A percentile compares a stretch with the other conserved stretches of the same genome.
phyloP scores from a whole-genome alignment of 2,113 vertebrate genomes.

The Macrotis lagotis region DNA sequence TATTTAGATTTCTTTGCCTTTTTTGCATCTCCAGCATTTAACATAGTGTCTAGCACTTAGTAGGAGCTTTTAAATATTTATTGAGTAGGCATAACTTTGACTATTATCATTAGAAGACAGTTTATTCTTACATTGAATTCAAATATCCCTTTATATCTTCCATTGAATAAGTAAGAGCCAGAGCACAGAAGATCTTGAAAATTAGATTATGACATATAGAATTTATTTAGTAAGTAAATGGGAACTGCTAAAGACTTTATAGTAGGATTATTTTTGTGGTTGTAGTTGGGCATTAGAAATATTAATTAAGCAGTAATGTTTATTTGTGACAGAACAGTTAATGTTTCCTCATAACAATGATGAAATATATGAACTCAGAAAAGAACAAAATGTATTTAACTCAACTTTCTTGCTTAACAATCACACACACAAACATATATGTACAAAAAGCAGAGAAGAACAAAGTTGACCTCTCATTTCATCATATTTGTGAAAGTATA shows the following conservation, averaged over 20 bases:
- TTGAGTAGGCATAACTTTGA: background rate
- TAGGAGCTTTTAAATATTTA: background rate
- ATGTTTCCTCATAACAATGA: background rate
- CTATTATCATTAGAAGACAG: background rate
- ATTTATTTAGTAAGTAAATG: too few species aligned
- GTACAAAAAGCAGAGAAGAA: background rate
- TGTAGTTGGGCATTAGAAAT: too few species aligned
- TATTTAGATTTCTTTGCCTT: too few species aligned
- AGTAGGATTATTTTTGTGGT: too few species aligned
- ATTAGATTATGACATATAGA: too few species aligned
- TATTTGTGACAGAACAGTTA: too few species aligned
- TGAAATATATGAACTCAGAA: background rate
- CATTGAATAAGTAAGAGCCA: background rate
- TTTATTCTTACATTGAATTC: background rate
- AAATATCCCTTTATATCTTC: background rate
- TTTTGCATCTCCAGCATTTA: background rate
- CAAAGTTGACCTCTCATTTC: background rate
- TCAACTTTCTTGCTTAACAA: accelerated
- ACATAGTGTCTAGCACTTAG: background rate
- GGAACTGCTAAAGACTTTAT: too few species aligned
- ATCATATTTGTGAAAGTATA: too few species aligned
- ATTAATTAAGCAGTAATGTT: too few species aligned
- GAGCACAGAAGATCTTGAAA: too few species aligned
- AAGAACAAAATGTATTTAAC: accelerated
- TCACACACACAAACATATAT: background rate